A percentile compares a stretch with the other conserved stretches of the same genome.
phyloP scores from a whole-genome alignment of 2,888 invertebrate genomes.

The Biston betularia region DNA sequence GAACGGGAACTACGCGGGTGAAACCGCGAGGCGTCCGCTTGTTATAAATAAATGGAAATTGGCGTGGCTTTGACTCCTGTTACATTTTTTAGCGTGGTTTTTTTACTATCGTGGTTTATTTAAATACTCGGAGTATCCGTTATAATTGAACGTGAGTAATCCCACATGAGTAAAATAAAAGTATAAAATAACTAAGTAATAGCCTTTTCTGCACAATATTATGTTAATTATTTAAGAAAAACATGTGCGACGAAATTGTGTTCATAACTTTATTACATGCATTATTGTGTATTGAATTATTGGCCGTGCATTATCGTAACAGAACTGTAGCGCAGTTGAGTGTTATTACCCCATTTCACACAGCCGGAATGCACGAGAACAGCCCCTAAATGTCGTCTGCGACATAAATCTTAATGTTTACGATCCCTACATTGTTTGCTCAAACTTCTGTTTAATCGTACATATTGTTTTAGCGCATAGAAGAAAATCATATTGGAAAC shows the following conservation, averaged over 20 bases:
- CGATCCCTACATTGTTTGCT: constrained; percentile 15
- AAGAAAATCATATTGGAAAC: background rate
- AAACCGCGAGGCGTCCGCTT: too few species aligned
- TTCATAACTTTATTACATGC: constrained; percentile 41
- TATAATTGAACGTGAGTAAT: too few species aligned
- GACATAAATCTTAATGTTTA: constrained; percentile 29
- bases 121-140: too few species aligned
- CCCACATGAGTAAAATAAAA: too few species aligned
- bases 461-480: background rate
- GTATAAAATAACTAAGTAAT: too few species aligned
- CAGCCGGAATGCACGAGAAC: constrained; percentile 40
- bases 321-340: constrained; percentile 31
- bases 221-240: background rate
- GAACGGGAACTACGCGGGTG: too few species aligned
- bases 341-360: constrained; percentile 44
- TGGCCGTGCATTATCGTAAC: constrained; percentile 42
- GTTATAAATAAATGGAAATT: too few species aligned
- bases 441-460: constrained; percentile 10
- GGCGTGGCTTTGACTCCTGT: too few species aligned
- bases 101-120: too few species aligned
- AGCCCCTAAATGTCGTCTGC: constrained; percentile 41
- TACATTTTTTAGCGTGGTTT: too few species aligned
- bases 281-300: constrained; percentile 46
- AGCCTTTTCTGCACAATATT: too few species aligned
- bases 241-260: constrained; percentile 4